These are phyloP conservation scores for Actinernus sp. DNA, from an alignment of 92 coral and sea anemone species.

Conservation along the genomic window DNA sequence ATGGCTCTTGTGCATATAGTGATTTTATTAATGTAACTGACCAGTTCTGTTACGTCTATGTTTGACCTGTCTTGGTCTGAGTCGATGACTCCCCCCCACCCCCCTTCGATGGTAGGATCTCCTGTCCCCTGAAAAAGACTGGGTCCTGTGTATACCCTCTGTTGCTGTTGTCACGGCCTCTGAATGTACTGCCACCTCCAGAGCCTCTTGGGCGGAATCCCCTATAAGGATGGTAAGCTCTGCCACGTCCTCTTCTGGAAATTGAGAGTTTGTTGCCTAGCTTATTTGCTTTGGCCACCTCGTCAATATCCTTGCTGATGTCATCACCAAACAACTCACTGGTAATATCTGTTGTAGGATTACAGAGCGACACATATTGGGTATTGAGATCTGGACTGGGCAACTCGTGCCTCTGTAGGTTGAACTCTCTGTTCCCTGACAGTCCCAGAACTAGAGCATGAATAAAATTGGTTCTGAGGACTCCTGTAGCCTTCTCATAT, in stretches of 20 bases:
- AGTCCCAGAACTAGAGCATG: constrained; percentile 38
- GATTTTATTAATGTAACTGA: constrained; percentile 18
- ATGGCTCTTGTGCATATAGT: constrained; percentile 19
- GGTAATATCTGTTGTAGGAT: not conserved
- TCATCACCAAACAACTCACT: constrained; percentile 5
- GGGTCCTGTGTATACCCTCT: not conserved
- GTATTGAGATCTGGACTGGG: constrained; percentile 38
- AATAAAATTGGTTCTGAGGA: constrained; percentile 21
- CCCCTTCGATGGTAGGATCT: constrained; percentile 5
- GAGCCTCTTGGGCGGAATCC: not conserved
- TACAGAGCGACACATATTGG: constrained; percentile 14
- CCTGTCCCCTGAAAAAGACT: constrained; percentile 42
- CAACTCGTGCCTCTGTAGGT: constrained; percentile 25
- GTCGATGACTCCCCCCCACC: not conserved
- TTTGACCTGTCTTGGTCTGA: not conserved
- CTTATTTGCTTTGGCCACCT: constrained; percentile 47
- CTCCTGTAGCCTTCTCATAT: constrained; percentile 25
- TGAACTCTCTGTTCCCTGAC: constrained; percentile 44
- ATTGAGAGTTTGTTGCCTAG: constrained; percentile 15
- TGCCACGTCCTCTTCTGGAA: constrained; percentile 11
- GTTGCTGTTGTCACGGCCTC: constrained; percentile 16
- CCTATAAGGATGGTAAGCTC: constrained; percentile 39
- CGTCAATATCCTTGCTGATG: constrained; percentile 35
- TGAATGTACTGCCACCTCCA: not conserved
- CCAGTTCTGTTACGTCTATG: constrained; percentile 14